Conservation (phyloP, 2,888 invertebrate genomes). For the Sinhomidia bicolor region DNA sequence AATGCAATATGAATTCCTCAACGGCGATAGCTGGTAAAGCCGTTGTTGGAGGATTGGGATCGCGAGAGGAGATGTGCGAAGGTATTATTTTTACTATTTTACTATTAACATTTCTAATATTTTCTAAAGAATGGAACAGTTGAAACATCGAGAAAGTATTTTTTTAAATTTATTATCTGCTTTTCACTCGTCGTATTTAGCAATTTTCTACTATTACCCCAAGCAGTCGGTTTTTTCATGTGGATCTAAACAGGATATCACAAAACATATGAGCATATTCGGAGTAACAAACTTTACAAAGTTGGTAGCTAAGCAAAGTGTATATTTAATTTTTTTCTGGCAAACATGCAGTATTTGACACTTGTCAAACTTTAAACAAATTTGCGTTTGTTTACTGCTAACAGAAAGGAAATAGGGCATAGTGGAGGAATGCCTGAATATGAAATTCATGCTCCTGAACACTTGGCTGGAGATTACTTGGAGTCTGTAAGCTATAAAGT, state of each 20-base stretch:
- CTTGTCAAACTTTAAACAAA: too few relatives aligned
- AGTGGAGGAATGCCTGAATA: not conserved
- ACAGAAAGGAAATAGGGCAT: not conserved
- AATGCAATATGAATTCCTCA: not conserved
- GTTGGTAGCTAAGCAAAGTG: not conserved
- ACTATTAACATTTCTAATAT: too few relatives aligned
- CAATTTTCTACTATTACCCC: conserved; percentile 55
- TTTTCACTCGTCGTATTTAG: too few relatives aligned
- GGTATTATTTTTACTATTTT: too few relatives aligned
- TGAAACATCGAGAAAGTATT: too few relatives aligned
- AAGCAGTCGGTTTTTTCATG: not conserved
- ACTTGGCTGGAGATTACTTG: not conserved
- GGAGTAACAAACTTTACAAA: conserved; percentile 7
- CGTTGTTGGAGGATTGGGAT: not conserved
- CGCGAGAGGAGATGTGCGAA: conserved; percentile 35
- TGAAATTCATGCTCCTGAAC: not conserved
- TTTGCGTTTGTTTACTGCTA: too few relatives aligned
- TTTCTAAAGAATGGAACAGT: too few relatives aligned
- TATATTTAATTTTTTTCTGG: not conserved
- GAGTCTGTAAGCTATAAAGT: conserved; percentile 18
- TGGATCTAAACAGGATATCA: not conserved
- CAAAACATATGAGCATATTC: not conserved
- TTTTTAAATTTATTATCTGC: too few relatives aligned
- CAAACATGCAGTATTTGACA: too few relatives aligned
- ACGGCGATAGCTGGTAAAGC: not conserved